Evolutionary conservation across 53 echinoderm and acorn worm genomes (phyloP).

Genomic region (Glandiceps talaboti): DNA sequence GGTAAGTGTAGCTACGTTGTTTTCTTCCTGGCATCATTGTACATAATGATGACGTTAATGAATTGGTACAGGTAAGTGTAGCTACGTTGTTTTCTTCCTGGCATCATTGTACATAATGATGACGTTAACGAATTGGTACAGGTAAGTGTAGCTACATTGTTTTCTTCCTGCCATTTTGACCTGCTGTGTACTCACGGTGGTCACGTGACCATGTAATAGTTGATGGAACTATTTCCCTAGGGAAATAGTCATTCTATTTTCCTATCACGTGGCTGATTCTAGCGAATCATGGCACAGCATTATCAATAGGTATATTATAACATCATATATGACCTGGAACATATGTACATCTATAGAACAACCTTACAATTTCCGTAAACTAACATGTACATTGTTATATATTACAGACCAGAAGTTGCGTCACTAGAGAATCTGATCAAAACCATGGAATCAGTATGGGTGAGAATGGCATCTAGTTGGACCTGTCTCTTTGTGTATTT

Average conservation of each 20-base stretch:
- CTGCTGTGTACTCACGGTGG: too few species aligned
- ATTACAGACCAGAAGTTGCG: slow-evolving; percentile 61
- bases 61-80: slow-evolving; percentile 99
- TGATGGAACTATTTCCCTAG: too few species aligned
- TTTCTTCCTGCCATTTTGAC: slow-evolving; percentile 70
- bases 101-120: slow-evolving; percentile 95
- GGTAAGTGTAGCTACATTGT: slow-evolving; percentile 88
- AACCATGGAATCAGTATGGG: slow-evolving; percentile 93
- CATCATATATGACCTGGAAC: too few species aligned
- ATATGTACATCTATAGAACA: too few species aligned
- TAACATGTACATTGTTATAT: neutral
- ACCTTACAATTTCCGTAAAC: too few species aligned
- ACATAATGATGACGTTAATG: slow-evolving; percentile 95
- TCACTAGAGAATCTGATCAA: slow-evolving; percentile 63
- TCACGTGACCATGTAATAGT: too few species aligned
- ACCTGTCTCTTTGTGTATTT: slow-evolving; percentile 49
- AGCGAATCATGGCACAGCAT: too few species aligned
- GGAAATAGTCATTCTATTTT: too few species aligned
- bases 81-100: slow-evolving; percentile 63
- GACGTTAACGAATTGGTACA: slow-evolving; percentile 98
- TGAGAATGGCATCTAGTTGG: slow-evolving; percentile 75
- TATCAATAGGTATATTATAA: too few species aligned
- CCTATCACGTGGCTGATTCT: too few species aligned
- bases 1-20: slow-evolving; percentile 88
- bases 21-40: slow-evolving; percentile 74